phyloP scores from a whole-genome alignment of 1,140 invertebrate genomes.

The Phymorhynchus buccinoides region DNA sequence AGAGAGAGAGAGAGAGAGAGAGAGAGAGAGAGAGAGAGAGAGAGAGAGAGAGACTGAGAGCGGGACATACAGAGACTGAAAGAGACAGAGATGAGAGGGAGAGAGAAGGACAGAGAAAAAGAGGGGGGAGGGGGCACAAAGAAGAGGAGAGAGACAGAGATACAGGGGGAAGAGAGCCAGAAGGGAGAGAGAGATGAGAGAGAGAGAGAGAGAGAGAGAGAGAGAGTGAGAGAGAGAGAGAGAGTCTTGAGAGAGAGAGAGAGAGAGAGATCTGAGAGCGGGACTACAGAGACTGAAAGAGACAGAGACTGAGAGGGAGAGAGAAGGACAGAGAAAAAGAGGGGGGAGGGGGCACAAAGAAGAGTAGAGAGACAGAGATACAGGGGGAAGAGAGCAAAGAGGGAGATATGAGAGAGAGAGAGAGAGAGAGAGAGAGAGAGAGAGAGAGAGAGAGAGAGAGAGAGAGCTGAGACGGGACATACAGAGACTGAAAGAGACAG shows the following conservation, averaged over 20 bases:
- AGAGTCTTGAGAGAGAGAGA: not conserved
- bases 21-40: not conserved
- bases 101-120: not conserved
- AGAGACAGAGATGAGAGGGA: not conserved
- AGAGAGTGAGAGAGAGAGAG: not conserved
- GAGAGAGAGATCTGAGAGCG: too few relatives aligned
- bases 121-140: not conserved
- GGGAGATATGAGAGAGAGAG: too few relatives aligned
- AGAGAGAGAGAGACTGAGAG: not conserved
- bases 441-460: not conserved
- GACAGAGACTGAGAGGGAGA: too few relatives aligned
- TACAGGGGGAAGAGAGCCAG: too few relatives aligned
- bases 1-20: not conserved
- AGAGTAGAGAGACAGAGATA: too few relatives aligned
- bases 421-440: too few relatives aligned
- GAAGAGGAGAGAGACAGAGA: not conserved
- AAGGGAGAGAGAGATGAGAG: too few relatives aligned
- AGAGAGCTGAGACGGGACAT: not conserved
- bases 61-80: not conserved
- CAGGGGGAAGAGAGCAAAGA: too few relatives aligned
- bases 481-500: not conserved
- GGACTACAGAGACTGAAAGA: too few relatives aligned
- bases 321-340: too few relatives aligned
- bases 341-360: too few relatives aligned
- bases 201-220: not conserved